Percentiles rank a stretch among this genome's conserved stretches.
phyloP scores from a whole-genome alignment of 2,888 invertebrate genomes.

The Drosophila testacea region DNA sequence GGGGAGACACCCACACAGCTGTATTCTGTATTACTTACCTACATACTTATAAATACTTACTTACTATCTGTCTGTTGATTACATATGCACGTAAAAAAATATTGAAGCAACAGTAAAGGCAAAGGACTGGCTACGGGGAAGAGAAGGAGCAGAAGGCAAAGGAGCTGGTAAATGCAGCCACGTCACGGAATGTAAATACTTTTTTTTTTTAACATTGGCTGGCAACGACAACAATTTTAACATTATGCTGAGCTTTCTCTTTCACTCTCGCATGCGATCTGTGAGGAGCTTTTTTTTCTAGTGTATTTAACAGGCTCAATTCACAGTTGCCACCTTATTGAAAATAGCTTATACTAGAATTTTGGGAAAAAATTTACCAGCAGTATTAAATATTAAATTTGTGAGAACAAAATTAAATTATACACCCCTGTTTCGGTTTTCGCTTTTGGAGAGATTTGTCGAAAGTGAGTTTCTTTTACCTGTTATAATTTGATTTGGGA shows the following conservation, averaged over 20 bases:
- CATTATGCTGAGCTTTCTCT: background rate
- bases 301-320: too few relatives aligned
- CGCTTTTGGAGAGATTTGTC: too few relatives aligned
- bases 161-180: slow-evolving; percentile 41
- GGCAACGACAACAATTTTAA: background rate
- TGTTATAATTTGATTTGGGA: too few relatives aligned
- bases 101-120: slow-evolving; percentile 49
- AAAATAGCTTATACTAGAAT: too few relatives aligned
- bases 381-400: too few relatives aligned
- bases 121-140: background rate
- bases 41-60: slow-evolving; percentile 68
- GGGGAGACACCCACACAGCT: slow-evolving; percentile 3
- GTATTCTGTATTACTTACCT: slow-evolving; percentile 67
- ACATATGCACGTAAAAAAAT: slow-evolving; percentile 74
- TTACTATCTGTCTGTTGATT: slow-evolving; percentile 71
- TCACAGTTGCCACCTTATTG: too few relatives aligned
- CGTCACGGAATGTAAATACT: slow-evolving; percentile 42
- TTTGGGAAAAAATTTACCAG: too few relatives aligned
- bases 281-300: too few relatives aligned
- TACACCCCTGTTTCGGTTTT: too few relatives aligned
- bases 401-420: too few relatives aligned
- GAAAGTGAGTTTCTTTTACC: too few relatives aligned
- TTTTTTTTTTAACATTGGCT: background rate
- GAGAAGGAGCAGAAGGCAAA: background rate
- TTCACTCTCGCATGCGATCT: background rate